Evolutionary conservation across 2,797 vertebrate genomes (phyloP), one percentile per base, ranked within the genome.

Genomic region (Myotis vivesi): DNA sequence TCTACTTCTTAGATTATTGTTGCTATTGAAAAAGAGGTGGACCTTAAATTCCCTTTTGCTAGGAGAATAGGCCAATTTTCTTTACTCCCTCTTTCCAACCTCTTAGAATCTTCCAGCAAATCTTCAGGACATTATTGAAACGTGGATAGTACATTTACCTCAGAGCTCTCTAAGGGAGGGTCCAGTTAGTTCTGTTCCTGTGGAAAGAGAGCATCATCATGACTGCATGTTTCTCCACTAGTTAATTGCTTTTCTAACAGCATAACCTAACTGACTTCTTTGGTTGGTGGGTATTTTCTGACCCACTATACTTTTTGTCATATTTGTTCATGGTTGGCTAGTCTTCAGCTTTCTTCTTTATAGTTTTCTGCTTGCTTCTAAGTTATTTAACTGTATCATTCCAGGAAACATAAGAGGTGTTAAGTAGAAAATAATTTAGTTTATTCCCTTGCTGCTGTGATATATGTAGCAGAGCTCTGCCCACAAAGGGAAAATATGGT

Each of bases 401-500:
- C 46, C 46, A 92, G 49, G 44, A 93, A 79, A 86, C 75, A 16
- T 23, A 88, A 94, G 87, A 94, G 86, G 94, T 95, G 88, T 86
- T 89, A 73, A 96, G 53, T 75, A 89, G 82, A 91, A 95, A 95
- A 84, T 53, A 76, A 87, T 83, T 92, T 41, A 55, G 55, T 57
- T 44, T 92, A 41, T 77, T 68, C 55, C 79, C 88, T 53, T 55
- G 73, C 79, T 96, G 44, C 79, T 86, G 6, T 89, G 73, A 80
- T 69, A 16, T 33, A 41, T 69, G 46, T 82, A 87, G 62, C 68
- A 94, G 80, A 84, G 53, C 46, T 64, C 94, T 95, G 44, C 41
- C 89, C 93, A 86, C 30, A 46, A 87, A 81, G 81, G 82, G 96
- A 97, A 96, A 97, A 97, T 96, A 97, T 96, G 96, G 94, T 95